Evolutionary conservation across 2,797 vertebrate genomes (phyloP).

Genomic region (Enteromius anoplus): DNA sequence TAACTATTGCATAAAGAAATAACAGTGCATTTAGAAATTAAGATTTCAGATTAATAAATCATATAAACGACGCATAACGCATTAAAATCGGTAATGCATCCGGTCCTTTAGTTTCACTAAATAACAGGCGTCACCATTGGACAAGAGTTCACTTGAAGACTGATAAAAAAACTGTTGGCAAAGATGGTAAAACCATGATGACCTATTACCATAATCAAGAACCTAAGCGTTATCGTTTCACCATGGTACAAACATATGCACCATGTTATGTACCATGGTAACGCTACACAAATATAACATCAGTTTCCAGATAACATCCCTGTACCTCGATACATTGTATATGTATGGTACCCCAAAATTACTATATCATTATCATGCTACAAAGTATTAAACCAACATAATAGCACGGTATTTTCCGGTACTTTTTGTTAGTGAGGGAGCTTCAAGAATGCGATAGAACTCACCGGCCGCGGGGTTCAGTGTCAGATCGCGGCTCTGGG

Average conservation of each 20-base stretch:
- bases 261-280: neutral
- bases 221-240: neutral
- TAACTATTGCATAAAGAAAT: neutral
- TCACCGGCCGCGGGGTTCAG: constrained; percentile 51
- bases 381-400: neutral
- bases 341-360: neutral
- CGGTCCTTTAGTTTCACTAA: no score
- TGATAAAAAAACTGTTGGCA: neutral
- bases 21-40: neutral
- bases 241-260: neutral
- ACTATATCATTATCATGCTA: neutral
- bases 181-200: neutral
- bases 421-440: neutral
- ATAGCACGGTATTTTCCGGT: neutral
- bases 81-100: neutral
- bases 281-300: neutral
- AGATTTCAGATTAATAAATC: neutral
- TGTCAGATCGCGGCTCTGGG: constrained; percentile 31
- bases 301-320: neutral
- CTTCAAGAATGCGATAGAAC: constrained; percentile 17
- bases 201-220: neutral
- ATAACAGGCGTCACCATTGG: neutral
- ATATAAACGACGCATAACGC: neutral
- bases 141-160: neutral
- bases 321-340: neutral